These are phyloP conservation scores for Nomada ferruginata DNA, from an alignment of 2,888 invertebrate genomes.

Conservation along the genomic window DNA sequence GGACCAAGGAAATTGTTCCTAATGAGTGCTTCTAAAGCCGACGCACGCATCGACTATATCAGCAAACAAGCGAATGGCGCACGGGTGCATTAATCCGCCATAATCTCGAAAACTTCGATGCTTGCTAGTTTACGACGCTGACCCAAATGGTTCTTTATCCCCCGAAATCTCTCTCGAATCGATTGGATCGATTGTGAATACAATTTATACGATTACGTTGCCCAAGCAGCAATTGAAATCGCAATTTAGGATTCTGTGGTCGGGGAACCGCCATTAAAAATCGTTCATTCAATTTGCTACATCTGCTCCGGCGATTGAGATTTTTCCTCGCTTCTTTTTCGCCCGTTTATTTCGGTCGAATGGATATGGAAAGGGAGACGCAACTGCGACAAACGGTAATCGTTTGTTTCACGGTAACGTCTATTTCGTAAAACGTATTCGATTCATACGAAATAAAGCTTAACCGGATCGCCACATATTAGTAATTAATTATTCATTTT, in stretches of 20 bases:
- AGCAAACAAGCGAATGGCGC: slow-evolving; percentile 19
- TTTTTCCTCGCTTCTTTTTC: background rate
- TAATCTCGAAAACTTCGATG: slow-evolving; percentile 34
- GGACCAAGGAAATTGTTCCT: background rate
- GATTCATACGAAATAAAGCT: too few relatives aligned
- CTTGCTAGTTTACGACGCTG: slow-evolving; percentile 23
- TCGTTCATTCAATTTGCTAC: slow-evolving; percentile 50
- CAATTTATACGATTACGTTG: slow-evolving; percentile 31
- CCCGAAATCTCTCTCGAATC: slow-evolving; percentile 28
- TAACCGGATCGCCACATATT: too few relatives aligned
- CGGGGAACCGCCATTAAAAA: slow-evolving; percentile 50
- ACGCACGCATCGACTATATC: background rate
- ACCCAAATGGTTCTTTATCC: slow-evolving; percentile 22
- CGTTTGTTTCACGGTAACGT: background rate
- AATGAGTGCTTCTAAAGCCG: background rate
- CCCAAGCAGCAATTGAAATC: slow-evolving; percentile 37
- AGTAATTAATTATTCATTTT: too few relatives aligned
- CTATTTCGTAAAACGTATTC: background rate
- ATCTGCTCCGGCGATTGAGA: slow-evolving; percentile 17
- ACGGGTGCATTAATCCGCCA: slow-evolving; percentile 17
- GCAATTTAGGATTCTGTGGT: slow-evolving; percentile 28
- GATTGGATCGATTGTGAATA: slow-evolving; percentile 28
- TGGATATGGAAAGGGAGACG: background rate
- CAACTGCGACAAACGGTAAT: background rate
- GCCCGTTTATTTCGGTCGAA: background rate